Evolutionary conservation across 1,140 invertebrate species (phyloP), one percentile per base, ranked within the genome.

Genomic region (Drosophila rufa): DNA sequence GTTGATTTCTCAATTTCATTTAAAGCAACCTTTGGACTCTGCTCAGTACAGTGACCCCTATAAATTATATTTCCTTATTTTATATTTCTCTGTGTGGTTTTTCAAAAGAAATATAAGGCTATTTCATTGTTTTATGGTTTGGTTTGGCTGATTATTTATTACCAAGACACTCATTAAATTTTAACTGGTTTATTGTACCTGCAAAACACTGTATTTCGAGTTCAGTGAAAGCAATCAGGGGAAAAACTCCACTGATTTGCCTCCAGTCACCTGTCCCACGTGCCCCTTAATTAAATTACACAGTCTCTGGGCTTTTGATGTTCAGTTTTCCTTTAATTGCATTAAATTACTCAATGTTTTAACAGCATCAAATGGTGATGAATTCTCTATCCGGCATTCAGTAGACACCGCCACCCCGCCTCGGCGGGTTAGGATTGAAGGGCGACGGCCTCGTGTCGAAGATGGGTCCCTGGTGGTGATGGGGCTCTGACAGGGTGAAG

Each of bases 281-380:
- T 19, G 15, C 43, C 48, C 38, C n/a, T 33, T 82, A 89, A 87
- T 77, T 74, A 30, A 79, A 78, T 82, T 70, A 73, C 47, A 48
- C 43, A 48, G 30, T 51, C 15, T 11, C 43, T 36, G 12, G 3
- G 55, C 68, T 70, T 68, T 86, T 89, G 77, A 80, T 78, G 73
- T 77, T 17, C 55, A 68, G 60, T 76, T 73, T 53, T 64, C 12
- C 50, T 87, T 87, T 86, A 82, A 86, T 82, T 62, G 47, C 58
- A 87, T 87, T 57, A 83, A 75, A 71, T 89, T 66, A 62, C 19
- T 80, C 53, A 65, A 83, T 80, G 84, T 80, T 73, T 89, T 89
- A 80, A 87, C 73, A 50, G 56, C 58, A 74, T 80, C 60, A 59
- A 62, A 51, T 12, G 42, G 33, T 27, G 27, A 51, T 6, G 33